Evolutionary conservation across 1,140 invertebrate genomes (phyloP), one percentile per base, ranked within the genome.

Genomic region (Macrocentrus cingulum): DNA sequence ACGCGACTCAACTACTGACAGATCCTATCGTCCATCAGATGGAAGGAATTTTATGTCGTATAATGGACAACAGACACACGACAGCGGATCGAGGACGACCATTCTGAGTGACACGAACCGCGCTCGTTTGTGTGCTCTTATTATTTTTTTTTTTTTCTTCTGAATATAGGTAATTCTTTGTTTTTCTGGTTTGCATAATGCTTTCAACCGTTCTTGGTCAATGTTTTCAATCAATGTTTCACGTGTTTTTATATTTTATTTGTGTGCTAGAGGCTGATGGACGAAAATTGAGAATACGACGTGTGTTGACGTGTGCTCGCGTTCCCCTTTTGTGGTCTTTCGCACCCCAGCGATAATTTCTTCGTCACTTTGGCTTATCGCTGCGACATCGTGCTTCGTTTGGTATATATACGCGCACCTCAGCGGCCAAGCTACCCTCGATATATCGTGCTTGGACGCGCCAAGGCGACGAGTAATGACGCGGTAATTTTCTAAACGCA

Each of bases 31-130:
- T 44, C 45, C n/a, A n/a, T n/a, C 37, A 69, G 67, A 74, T 75
- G 67, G 74, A 77, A 78, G 74, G 68, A 78, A 79, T 72, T 74
- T 77, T 73, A 74, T 76, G 72, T 71, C 75, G 68, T 75, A 72
- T 75, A 77, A 75, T 20, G 18, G 72, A 75, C 73, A 68, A 59
- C 56, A 60, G 34, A 58, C 56, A 63, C 61, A 67, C 63, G 63
- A 50, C 63, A 71, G 60, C 60, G 55, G 63, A 44, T 25, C n/a
- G 18, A 15, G 34, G 16, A 16, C 42, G 37, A 19, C 11, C 32
- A 34, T 3, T 51, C 49, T 29, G 45, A 23, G 16, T 41, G 46
- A 25, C 59, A 60, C 59, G 59, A 60, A 60, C 49, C 52, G 49
- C 44, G 44, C 53, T 9, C 36, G n/a, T 52, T 19, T 49, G 13